Evolutionary conservation across 2,797 vertebrate genomes (phyloP), one percentile per base, ranked within the genome.

Genomic region (Erethizon dorsatum): DNA sequence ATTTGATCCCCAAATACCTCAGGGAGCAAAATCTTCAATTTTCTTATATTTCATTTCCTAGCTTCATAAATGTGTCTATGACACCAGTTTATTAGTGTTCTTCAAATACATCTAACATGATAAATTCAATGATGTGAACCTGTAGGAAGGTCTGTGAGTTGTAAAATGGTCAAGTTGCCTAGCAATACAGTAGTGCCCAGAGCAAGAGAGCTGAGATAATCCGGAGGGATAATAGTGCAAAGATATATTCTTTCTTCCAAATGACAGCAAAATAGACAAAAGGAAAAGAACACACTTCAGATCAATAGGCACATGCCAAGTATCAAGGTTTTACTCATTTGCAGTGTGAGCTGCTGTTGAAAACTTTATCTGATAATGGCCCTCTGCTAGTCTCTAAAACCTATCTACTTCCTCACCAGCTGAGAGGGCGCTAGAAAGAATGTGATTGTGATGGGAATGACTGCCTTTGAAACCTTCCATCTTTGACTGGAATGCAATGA

Each of bases 341-440:
- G 59, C 9, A 75, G 14, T 13, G 41, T 31, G 6, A 45, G 26
- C 7, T 92, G 10, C 45, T 45, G 9, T 7, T 85, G 73, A 93
- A 80, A 28, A 11, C 47, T 56, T 84, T 82, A 75, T 96, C 69
- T 93, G 83, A 91, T 78, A 83, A 22, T 14, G 26, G 56, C 69
- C 45, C 20, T 57, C 52, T 45, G 24, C 24, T 69, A 4, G 1
- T 85, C 15, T 84, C 54, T 20, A 18, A 91, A 92, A 79, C 33
- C 14, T 73, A 28, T 24, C 37, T 86, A 50, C 75, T 67, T 93
- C 45, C 8, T 4, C 10, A 75, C 33, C 10, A 26, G 14, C 45
- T 75, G 54, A 83, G 5, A 20, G 63, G 41, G 1, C 57, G 24
- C 31, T 65, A 12, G 22, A 77, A 45, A 1, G 1, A 13, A 57